Evolutionary conservation across 1,140 invertebrate genomes (phyloP).

Genomic region (Drosophila paulistorum): DNA sequence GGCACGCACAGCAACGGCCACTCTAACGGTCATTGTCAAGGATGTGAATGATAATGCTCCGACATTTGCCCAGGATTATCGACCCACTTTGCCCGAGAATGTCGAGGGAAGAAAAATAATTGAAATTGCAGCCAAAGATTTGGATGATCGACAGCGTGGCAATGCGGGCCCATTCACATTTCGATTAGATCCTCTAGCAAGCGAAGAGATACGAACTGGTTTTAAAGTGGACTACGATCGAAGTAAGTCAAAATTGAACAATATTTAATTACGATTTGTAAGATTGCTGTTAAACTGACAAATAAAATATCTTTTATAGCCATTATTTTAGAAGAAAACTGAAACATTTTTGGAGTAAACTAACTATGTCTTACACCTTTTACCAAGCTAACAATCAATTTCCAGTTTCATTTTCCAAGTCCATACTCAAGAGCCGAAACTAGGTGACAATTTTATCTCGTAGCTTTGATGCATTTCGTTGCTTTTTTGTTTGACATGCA

Average conservation of each 20-base stretch:
- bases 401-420: too few relatives aligned
- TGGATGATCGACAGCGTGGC: constrained; percentile 86
- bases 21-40: constrained; percentile 86
- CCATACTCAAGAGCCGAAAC: too few relatives aligned
- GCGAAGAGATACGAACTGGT: constrained; percentile 85
- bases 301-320: too few relatives aligned
- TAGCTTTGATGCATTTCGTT: too few relatives aligned
- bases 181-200: constrained; percentile 85
- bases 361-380: too few relatives aligned
- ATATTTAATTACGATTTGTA: too few relatives aligned
- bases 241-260: constrained; percentile 78
- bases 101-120: constrained; percentile 85
- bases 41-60: constrained; percentile 89
- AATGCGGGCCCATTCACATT: constrained; percentile 88
- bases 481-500: too few relatives aligned
- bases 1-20: constrained; percentile 87
- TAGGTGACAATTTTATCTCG: too few relatives aligned
- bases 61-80: constrained; percentile 85
- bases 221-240: constrained; percentile 87
- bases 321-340: too few relatives aligned
- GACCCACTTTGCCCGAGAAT: constrained; percentile 87
- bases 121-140: constrained; percentile 87
- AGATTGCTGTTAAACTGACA: too few relatives aligned
- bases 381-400: too few relatives aligned
- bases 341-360: too few relatives aligned